These are phyloP conservation scores for Phoeniculus purpureus DNA, from an alignment of 2,797 vertebrate genomes.

Conservation along the genomic window DNA sequence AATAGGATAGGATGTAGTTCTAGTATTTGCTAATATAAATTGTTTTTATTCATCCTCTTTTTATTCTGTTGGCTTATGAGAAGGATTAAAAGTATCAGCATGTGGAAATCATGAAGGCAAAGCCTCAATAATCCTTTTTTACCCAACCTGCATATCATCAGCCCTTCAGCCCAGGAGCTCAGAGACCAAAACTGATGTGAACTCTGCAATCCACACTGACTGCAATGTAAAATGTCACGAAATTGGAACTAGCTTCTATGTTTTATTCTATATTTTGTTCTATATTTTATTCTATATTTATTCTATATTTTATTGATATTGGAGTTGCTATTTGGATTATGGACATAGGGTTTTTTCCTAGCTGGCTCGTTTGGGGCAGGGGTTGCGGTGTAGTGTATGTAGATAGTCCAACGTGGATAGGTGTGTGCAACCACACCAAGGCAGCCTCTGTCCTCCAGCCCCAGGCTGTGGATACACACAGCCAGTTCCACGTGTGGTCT, in stretches of 20 bases:
- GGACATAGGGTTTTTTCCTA: not conserved
- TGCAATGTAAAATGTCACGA: not conserved
- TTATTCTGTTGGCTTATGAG: not conserved
- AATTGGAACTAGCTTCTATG: accelerated
- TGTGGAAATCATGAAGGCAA: not conserved
- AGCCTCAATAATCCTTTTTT: not conserved
- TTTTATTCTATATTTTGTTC: not conserved
- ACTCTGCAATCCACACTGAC: not conserved
- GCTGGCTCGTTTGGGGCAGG: not conserved
- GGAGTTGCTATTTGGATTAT: not conserved
- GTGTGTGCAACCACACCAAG: not conserved
- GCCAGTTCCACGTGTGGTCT: accelerated
- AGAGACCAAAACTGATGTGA: not conserved
- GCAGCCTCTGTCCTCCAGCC: not conserved
- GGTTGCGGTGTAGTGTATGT: not conserved
- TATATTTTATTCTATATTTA: not conserved
- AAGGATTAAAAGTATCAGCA: conserved; percentile 4
- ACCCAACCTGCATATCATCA: not conserved
- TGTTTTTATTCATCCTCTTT: not conserved
- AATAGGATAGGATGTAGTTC: not conserved
- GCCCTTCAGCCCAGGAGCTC: not conserved
- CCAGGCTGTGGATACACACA: not conserved
- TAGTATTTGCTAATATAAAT: conserved; percentile 20
- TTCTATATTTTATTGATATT: not conserved
- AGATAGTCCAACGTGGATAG: accelerated